Evolutionary conservation across 2,888 invertebrate species (phyloP), one percentile per base, ranked within the genome.

Genomic region (Drosophila imparisetae): DNA sequence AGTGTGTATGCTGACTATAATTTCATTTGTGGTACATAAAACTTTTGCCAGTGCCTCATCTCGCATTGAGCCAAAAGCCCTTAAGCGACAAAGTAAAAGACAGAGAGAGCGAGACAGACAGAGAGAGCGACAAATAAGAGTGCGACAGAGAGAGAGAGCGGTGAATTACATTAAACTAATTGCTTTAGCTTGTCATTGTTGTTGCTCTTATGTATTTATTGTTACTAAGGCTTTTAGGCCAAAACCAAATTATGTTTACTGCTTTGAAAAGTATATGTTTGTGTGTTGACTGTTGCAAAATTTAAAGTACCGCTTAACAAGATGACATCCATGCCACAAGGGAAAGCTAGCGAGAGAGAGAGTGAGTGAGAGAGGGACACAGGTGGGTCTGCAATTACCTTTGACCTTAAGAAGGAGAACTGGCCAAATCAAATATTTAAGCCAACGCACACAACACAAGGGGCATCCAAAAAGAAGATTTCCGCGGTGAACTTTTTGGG

Each of bases 21-120:
- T 87, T 87, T 89, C 74, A 89, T 87, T 87, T 87, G 89, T 85
- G 86, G 86, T 87, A 81, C 83, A 89, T 89, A 86, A 77, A 89
- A 89, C 76, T 86, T 78, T 89, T 71, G 73, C 74, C 72, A 72
- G 62, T 62, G 72, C 88, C 75, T 81, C 83, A 79, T 86, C 81
- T 85, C 81, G 60, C 54, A 52, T 58, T 72, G 66, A 49, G 70
- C 73, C 55, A 42, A 52, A 60, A 64, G 61, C 61, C 38, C 60
- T 38, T 15, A 53, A 40, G 62, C 55, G 53, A 63, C 69, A 49
- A 53, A 73, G 42, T 48, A 29, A 52, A 27, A 24, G 42, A 13
- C 38, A 29, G 36, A 40, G 27, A 38, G 54, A 38, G 24, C 38
- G 55, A 21, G 34, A 5, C 30, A 29, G 30, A 49, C 5, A 21